Conservation (phyloP, 2,797 vertebrate genomes). For the Cossypha heuglini region DNA sequence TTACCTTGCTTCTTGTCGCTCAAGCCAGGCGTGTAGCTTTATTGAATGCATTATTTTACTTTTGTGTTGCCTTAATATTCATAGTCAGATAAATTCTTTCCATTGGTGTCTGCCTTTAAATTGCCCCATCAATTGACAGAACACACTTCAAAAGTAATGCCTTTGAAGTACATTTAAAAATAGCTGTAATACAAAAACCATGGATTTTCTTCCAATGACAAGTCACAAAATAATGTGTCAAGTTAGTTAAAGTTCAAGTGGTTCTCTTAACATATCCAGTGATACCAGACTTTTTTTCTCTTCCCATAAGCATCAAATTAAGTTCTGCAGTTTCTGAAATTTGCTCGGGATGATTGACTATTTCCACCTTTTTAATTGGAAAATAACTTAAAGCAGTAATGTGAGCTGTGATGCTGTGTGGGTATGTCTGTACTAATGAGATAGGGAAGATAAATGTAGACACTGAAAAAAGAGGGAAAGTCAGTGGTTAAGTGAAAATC, state of each 20-base stretch:
- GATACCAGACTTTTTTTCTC: background rate
- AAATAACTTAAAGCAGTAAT: background rate
- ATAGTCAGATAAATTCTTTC: background rate
- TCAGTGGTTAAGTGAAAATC: background rate
- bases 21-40: background rate
- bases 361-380: background rate
- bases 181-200: background rate
- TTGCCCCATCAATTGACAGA: rapidly evolving
- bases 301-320: background rate
- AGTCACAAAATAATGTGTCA: background rate
- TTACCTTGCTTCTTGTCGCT: background rate
- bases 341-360: background rate
- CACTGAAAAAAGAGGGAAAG: background rate
- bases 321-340: background rate
- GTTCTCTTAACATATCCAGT: background rate
- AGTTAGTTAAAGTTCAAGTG: background rate
- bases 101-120: background rate
- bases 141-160: background rate
- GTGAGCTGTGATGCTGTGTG: background rate
- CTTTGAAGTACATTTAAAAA: background rate
- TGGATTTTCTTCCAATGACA: background rate
- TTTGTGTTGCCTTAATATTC: background rate
- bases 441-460: background rate
- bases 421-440: background rate
- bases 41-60: background rate